These are phyloP conservation scores for Pipistrellus nathusii DNA, from an alignment of 2,797 vertebrate species.

Conservation along the genomic window DNA sequence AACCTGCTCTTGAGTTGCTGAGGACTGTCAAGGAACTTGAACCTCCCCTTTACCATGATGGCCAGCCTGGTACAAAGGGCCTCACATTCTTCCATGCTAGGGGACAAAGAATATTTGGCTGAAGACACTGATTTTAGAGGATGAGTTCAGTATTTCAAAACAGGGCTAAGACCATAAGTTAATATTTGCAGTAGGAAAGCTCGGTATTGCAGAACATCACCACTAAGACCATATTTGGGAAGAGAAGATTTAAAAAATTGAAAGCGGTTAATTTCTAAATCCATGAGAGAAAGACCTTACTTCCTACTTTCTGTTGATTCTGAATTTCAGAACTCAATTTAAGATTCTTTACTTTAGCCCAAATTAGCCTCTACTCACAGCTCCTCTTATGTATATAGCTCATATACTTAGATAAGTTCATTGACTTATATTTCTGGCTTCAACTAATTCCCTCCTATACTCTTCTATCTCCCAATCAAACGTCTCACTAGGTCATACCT, in stretches of 20 bases:
- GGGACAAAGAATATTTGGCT: conserved; percentile 19
- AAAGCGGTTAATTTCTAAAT: not conserved
- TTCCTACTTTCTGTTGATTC: not conserved
- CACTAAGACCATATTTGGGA: not conserved
- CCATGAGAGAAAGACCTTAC: not conserved
- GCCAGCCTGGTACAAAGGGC: conserved; percentile 95
- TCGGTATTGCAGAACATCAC: not conserved
- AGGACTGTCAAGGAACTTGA: conserved; percentile 97
- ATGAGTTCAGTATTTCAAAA: not conserved
- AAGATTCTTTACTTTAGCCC: not conserved
- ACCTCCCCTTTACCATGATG: conserved; percentile 96
- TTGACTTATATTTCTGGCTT: not conserved
- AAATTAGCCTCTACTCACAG: not conserved
- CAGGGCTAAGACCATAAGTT: not conserved
- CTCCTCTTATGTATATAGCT: not conserved
- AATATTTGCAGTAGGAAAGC: not conserved
- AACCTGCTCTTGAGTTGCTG: conserved; percentile 97
- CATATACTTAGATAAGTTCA: not conserved
- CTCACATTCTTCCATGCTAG: conserved; percentile 98
- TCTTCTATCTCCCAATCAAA: not conserved
- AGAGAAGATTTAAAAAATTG: conserved; percentile 25
- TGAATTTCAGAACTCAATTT: not conserved
- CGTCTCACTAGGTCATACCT: conserved; percentile 87
- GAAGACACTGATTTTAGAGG: not conserved
- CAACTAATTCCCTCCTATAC: not conserved